A percentile compares a stretch with the other conserved stretches of the same genome.
These are phyloP conservation scores for Nasonovia ribisnigri DNA, from an alignment of 2,888 invertebrate genomes.

Conservation along the genomic window DNA sequence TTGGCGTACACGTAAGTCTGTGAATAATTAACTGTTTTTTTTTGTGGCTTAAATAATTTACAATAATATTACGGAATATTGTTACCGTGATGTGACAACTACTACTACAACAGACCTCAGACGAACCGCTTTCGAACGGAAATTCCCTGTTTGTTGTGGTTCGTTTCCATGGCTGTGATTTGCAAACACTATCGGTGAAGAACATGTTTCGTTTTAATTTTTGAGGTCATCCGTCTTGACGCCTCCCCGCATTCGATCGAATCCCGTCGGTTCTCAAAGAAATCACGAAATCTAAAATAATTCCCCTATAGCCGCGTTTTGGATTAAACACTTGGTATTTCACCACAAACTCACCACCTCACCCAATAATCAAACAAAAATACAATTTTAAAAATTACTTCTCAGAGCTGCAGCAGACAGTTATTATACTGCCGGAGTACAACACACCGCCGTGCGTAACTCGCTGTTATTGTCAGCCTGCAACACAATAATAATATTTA, in stretches of 20 bases:
- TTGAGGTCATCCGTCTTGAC: not conserved
- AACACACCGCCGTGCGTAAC: no score
- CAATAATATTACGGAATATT: not conserved
- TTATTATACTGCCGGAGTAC: no score
- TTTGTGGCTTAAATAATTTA: not conserved
- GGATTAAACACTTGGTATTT: not conserved
- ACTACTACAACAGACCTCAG: not conserved
- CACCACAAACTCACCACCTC: not conserved
- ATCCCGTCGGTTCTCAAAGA: not conserved
- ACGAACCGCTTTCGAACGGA: not conserved
- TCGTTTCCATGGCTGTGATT: not conserved
- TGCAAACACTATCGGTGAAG: not conserved
- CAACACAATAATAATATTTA: not conserved
- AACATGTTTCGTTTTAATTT: not conserved
- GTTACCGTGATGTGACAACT: not conserved
- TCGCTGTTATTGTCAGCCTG: not conserved
- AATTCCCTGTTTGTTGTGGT: not conserved
- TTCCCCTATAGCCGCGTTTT: not conserved
- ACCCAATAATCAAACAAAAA: not conserved
- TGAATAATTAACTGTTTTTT: not conserved
- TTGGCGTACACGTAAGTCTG: not conserved
- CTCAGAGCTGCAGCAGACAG: no score
- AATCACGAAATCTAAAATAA: not conserved
- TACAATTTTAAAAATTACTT: not conserved
- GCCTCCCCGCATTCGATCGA: not conserved